Evolutionary conservation across 2,888 invertebrate species (phyloP), one percentile per base, ranked within the genome.

Genomic region (Pogonocherus hispidulus): DNA sequence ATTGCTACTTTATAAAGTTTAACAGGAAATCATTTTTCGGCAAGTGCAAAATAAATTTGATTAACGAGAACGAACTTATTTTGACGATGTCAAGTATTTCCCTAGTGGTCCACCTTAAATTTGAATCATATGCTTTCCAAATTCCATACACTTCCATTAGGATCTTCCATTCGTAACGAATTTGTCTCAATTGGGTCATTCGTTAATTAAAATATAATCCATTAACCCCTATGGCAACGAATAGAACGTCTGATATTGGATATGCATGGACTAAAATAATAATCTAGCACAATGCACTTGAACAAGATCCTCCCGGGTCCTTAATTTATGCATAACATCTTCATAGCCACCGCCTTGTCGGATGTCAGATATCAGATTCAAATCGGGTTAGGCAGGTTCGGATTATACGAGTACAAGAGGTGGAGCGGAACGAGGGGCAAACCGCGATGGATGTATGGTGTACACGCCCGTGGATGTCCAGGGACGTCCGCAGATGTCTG

Each of bases 281-380:
- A 55, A 55, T 41, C 9, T 19, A 55, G 22, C 32, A 16, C 35
- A 35, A 35, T 19, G 54, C 41, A 55, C 19, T 41, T 18, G 22
- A 57, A 57, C 19, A 14, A 57, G 46, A 46, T 57, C 27, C 46
- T 27, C 57, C 3, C 18, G 8, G 32, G 35, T 20, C 44, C 14
- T n/a, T 57, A 57, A 57, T 44, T 57, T 57, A 57, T 57, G 44
- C 57, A 46, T 57, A 57, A 57, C 37, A 46, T 44, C 44, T 41
- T 57, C 44, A 16, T 14, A 14, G 14, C n/a, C 20, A 44, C 41
- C 23, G 44, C 57, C 44, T 44, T 22, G 44, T 22, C 22, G 57
- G 44, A 55, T 46, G 57, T 18, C 37, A 46, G 57, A 57, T 57
- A 57, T 57, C 57, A 57, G 57, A 57, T 57, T 57, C 20, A 57